These are phyloP conservation scores for Rhipidura dahli DNA, from an alignment of 2,113 vertebrate species.

Conservation along the genomic window DNA sequence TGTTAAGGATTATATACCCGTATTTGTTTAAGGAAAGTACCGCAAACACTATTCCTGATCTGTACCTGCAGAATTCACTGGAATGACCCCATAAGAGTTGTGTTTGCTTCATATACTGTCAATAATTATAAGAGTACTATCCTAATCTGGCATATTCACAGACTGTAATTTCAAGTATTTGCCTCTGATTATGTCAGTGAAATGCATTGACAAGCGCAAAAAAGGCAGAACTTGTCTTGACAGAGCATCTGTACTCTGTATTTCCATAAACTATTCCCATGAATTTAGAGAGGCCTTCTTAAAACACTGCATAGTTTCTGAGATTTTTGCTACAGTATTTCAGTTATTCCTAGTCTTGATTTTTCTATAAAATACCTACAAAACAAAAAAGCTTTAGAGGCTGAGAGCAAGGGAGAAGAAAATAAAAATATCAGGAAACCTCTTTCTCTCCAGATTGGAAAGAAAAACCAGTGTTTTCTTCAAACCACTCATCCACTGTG, in stretches of 20 bases:
- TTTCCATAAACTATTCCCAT: not conserved
- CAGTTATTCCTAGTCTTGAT: not conserved
- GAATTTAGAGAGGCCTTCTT: not conserved
- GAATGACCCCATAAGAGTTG: not conserved
- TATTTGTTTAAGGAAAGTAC: not conserved
- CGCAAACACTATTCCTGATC: not conserved
- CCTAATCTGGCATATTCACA: not conserved
- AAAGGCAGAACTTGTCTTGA: not conserved
- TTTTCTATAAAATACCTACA: not conserved
- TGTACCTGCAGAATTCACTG: not conserved
- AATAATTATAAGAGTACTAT: not conserved
- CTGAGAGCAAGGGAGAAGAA: not conserved
- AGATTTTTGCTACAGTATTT: not conserved
- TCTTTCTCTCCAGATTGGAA: not conserved
- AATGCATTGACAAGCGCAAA: not conserved
- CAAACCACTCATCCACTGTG: rapidly evolving
- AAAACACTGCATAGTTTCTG: not conserved
- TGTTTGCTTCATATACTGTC: not conserved
- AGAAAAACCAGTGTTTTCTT: not conserved
- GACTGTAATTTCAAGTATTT: not conserved
- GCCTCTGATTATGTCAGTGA: not conserved
- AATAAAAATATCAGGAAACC: not conserved
- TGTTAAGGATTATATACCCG: not conserved
- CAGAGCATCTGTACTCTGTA: not conserved
- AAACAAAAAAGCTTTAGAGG: not conserved